Evolutionary conservation across 2,888 invertebrate species (phyloP).

Genomic region (Dasysyrphus albostriatus): DNA sequence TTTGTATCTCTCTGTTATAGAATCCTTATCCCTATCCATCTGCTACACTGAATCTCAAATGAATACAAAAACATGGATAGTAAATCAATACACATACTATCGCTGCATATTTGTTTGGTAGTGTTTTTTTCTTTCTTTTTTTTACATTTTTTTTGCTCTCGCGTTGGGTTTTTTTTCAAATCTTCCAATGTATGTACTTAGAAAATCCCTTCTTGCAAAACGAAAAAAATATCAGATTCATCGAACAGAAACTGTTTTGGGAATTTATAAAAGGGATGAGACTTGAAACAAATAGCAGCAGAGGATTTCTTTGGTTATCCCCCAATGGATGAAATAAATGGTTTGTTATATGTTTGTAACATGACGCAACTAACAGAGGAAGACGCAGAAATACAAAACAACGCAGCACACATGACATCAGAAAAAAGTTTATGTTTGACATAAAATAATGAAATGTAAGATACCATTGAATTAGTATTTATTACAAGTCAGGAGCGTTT

Average conservation of each 20-base stretch:
- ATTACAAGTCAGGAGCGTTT: conserved; percentile 8
- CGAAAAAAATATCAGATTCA: background rate
- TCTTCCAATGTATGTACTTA: background rate
- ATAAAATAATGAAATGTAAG: conserved; percentile 39
- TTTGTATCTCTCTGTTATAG: background rate
- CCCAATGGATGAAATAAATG: conserved; percentile 7
- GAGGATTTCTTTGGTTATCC: conserved; percentile 1
- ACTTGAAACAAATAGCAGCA: conserved; percentile 12
- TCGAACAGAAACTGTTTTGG: background rate
- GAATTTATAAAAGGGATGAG: background rate
- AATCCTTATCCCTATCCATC: conserved; percentile 32
- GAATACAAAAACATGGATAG: conserved; percentile 48
- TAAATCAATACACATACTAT: conserved; percentile 66
- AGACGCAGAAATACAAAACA: background rate
- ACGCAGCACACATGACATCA: background rate
- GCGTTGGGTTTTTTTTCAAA: background rate
- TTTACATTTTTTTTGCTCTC: background rate
- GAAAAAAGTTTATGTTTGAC: conserved; percentile 8
- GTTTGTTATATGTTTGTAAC: conserved; percentile 11
- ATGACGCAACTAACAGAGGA: background rate
- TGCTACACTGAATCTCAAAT: conserved; percentile 52
- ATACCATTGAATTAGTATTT: conserved; percentile 25
- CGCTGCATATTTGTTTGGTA: conserved; percentile 41
- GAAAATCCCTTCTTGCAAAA: background rate
- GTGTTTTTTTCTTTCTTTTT: conserved; percentile 13